Evolutionary conservation across 2,797 vertebrate species (phyloP), one percentile per base, ranked within the genome.

Genomic region (Periparus ater): DNA sequence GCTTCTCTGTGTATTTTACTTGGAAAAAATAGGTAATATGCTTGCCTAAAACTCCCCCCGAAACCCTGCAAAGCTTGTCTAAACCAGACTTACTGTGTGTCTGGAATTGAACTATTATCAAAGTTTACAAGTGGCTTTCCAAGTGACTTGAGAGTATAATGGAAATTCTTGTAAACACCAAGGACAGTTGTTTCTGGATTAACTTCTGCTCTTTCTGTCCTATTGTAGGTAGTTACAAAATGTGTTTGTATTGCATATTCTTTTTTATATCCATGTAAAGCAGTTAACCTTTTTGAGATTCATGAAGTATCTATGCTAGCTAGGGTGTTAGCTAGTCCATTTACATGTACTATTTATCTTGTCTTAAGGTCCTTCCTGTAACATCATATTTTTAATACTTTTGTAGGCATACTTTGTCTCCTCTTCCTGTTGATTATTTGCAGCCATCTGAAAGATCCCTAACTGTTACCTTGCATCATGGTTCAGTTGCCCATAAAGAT

Each of bases 401-500:
- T 88, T 91, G 27, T 95, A 99, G 99, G 98, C 81, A 98, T 77
- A 94, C 21, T 3, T 74, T 99, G 78, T 98, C 97, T 78, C 99
- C 99, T 6, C 75, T 99, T 68, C 84, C 98, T 29, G 90, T 96
- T 29, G 98, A 99, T 87, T 99, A 98, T 71, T 97, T 99, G 68
- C 97, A 98, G 53, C 99, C 99, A 2, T 79, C 96, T 55, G 96
- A 97, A 17, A 93, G 97, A 58, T 97, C 98, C 62, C 96, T 99
- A 27, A 98, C 97, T 12, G 48, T 99, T 51, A 98, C 98, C 60
- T 94, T 99, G 66, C 98, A 98, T 96, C 98, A 99, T 7, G 99
- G 99, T n/a, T 99, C 99, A 9, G 98, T 99, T 81, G 98, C 98
- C 15, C 97, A 99, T 36, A 98, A 94, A 93, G 99, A 99, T n/a